phyloP scores from a whole-genome alignment of 2,888 invertebrate species.

The Pseudococcus longispinus region DNA sequence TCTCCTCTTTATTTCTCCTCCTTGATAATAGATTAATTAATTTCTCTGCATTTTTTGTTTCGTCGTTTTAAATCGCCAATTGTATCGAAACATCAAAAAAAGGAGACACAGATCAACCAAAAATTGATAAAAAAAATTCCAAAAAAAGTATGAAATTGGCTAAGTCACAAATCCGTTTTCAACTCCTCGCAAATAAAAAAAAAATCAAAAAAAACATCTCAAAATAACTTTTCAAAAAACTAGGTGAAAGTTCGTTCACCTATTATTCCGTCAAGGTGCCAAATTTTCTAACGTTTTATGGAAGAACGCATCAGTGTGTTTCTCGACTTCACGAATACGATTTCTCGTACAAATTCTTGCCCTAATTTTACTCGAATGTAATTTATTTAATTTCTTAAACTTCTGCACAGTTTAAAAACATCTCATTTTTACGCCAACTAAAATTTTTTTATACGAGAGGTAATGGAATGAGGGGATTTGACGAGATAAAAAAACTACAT shows the following conservation, averaged over 20 bases:
- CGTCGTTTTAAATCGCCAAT: too few relatives aligned
- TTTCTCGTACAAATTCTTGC: not conserved
- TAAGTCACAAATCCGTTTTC: not conserved
- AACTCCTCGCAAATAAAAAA: not conserved
- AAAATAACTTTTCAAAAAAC: not conserved
- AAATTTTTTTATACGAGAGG: too few relatives aligned
- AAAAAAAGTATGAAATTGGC: not conserved
- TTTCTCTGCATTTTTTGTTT: too few relatives aligned
- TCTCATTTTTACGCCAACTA: too few relatives aligned
- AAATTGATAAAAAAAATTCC: too few relatives aligned
- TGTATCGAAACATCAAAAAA: too few relatives aligned
- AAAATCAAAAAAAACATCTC: not conserved
- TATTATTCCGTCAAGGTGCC: not conserved
- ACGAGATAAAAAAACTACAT: not conserved
- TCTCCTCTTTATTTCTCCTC: too few relatives aligned
- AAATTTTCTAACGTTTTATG: not conserved
- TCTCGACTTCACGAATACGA: not conserved
- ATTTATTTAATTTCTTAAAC: not conserved
- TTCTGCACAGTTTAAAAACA: not conserved
- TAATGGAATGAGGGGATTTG: too few relatives aligned
- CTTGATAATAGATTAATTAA: too few relatives aligned
- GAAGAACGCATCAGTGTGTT: not conserved
- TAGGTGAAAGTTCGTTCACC: conserved; percentile 6
- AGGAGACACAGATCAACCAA: not conserved
- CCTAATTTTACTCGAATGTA: not conserved